phyloP scores from a whole-genome alignment of 2,888 invertebrate genomes.

The Globia sparganii region DNA sequence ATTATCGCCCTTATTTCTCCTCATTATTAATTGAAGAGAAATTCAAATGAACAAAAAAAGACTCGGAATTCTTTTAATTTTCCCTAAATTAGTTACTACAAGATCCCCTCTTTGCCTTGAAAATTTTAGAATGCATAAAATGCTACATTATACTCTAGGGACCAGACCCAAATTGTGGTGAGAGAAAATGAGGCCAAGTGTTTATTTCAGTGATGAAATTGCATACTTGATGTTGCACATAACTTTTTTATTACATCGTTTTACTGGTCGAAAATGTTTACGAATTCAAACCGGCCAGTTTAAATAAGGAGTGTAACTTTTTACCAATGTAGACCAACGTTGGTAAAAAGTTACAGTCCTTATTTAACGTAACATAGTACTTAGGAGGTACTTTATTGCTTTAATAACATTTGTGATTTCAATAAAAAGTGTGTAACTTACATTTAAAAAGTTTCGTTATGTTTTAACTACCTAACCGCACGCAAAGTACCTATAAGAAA shows the following conservation, averaged over 20 bases:
- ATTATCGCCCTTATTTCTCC: conserved; percentile 19
- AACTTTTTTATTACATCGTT: conserved; percentile 46
- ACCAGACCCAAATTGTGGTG: conserved; percentile 44
- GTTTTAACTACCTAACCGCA: background rate
- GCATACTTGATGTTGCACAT: conserved; percentile 36
- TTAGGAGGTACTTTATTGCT: background rate
- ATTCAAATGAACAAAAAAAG: conserved; percentile 35
- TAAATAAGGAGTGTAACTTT: no score
- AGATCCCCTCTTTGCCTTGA: conserved; percentile 15
- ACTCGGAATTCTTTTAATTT: conserved; percentile 27
- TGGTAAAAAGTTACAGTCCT: background rate
- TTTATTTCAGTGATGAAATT: conserved; percentile 51
- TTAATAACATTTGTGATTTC: background rate
- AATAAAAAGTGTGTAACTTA: background rate
- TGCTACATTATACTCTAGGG: conserved; percentile 39
- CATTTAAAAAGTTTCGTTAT: background rate
- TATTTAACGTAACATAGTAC: no score
- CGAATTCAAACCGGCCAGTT: conserved; percentile 26
- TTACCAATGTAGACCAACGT: no score
- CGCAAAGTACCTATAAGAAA: background rate
- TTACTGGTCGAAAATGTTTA: conserved; percentile 23
- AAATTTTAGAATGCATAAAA: conserved; percentile 53
- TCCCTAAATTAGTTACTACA: conserved; percentile 30
- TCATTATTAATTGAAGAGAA: conserved; percentile 31
- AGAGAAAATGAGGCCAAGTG: conserved; percentile 38